Base-by-base conservation (phyloP, 2,888 invertebrate genomes). In the Leptura quadrifasciata region DNA sequence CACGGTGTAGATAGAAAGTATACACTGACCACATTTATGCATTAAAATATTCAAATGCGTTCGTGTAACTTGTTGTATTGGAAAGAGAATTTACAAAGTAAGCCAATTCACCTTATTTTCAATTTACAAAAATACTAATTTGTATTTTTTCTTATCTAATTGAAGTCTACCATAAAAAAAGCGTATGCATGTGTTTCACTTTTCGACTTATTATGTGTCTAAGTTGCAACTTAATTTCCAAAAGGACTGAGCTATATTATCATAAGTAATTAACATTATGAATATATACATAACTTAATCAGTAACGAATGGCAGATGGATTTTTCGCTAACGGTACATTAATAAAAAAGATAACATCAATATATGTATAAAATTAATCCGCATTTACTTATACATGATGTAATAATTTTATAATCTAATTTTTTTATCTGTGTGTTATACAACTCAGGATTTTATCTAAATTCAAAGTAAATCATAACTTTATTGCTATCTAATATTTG, bases 321-420 rank as follows among this genome's bases (percentile, higher is more conserved):
- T n/a, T 47, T 31, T 47, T 47, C 47, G 47, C n/a, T n/a, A 47
- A 47, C n/a, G n/a, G 47, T 47, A 47, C 1, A 47, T n/a, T 47
- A 47, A 47, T 47, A 47, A 47, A 47, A n/a, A 47, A 47, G 47
- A 47, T 47, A 47, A 47, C 47, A 47, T 5, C 47, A 47, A 47
- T 47, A 15, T 39, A n/a, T 47, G 6, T 31, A 31, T n/a, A n/a
- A n/a, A 15, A n/a, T 47, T 47, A 47, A 47, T 57, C 20, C 21
- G 8, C 20, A 12, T 57, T 57, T 57, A 57, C 21, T 20, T 57
- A 52, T n/a, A 20, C 2, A 20, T 57, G 57, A 57, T 57, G 57
- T 57, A 57, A 57, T 57, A 20, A 57, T 57, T 20, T 21, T 12
- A 2, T 12, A 57, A 57, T 57, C 47, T 47, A 57, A 21, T 20